These are phyloP conservation scores for Cynoglossus semilaevis DNA, from an alignment of 2,113 vertebrate species.

Conservation along the genomic window DNA sequence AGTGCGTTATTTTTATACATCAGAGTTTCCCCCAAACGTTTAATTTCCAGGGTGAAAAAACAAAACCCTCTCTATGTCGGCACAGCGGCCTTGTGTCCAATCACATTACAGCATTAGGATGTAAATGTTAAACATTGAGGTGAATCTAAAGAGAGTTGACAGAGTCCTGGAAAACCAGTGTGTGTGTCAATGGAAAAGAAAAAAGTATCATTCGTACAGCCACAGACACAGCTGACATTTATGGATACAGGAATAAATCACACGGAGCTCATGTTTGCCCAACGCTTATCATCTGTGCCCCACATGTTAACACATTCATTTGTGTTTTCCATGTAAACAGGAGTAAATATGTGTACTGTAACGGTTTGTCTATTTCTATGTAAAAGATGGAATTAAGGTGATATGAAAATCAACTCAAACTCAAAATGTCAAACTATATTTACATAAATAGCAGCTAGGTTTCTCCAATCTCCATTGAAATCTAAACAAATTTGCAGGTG, in stretches of 20 bases:
- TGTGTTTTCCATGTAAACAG: too few species aligned
- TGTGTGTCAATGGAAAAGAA: neutral
- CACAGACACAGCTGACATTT: neutral
- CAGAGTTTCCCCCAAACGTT: neutral
- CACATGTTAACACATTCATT: too few species aligned
- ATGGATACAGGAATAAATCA: neutral
- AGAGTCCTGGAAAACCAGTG: neutral
- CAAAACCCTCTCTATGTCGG: neutral
- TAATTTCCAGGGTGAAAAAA: constrained; percentile 5
- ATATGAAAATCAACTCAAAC: too few species aligned
- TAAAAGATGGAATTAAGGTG: too few species aligned
- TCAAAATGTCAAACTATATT: too few species aligned
- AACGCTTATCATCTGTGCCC: neutral
- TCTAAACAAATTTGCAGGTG: too few species aligned
- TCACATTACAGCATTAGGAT: neutral
- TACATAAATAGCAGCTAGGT: too few species aligned
- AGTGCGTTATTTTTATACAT: neutral
- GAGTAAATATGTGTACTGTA: too few species aligned
- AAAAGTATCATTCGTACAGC: neutral
- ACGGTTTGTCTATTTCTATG: too few species aligned
- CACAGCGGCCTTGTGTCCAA: neutral
- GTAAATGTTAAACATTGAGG: neutral
- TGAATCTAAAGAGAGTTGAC: neutral
- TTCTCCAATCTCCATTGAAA: too few species aligned
- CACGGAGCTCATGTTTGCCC: constrained; percentile 1